Evolutionary conservation across 2,113 vertebrate species (phyloP).

Genomic region (Cariama cristata): DNA sequence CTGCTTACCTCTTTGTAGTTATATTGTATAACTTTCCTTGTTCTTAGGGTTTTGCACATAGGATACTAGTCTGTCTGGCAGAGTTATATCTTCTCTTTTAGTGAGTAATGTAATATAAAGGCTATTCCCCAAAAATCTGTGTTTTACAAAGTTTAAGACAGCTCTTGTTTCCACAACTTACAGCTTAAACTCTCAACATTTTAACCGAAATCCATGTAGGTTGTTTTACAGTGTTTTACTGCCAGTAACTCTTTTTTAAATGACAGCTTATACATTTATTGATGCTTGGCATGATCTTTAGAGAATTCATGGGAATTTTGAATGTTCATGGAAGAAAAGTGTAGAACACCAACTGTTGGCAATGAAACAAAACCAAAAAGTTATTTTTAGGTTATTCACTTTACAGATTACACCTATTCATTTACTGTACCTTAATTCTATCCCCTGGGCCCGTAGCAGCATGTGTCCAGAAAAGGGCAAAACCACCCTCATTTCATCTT

Average conservation of each 20-base stretch:
- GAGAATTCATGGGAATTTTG: neutral
- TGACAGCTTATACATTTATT: neutral
- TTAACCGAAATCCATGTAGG: neutral
- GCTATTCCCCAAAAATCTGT: neutral
- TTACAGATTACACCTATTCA: neutral
- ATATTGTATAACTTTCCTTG: neutral
- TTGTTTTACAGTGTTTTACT: neutral
- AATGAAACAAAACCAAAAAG: neutral
- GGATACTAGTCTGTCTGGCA: neutral
- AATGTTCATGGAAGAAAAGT: neutral
- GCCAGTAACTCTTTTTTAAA: neutral
- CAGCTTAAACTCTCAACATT: neutral
- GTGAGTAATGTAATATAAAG: neutral
- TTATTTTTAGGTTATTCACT: neutral
- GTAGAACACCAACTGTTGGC: neutral
- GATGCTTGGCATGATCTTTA: neutral
- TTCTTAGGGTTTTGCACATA: rapidly evolving
- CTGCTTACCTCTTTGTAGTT: neutral
- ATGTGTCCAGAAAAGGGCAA: neutral
- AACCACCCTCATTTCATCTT: neutral
- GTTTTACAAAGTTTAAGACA: neutral
- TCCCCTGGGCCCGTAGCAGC: neutral
- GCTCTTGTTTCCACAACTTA: neutral
- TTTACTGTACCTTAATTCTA: neutral
- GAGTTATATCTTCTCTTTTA: neutral